These are phyloP conservation scores for Empidonax traillii DNA, from an alignment of 2,113 vertebrate genomes.

Conservation along the genomic window DNA sequence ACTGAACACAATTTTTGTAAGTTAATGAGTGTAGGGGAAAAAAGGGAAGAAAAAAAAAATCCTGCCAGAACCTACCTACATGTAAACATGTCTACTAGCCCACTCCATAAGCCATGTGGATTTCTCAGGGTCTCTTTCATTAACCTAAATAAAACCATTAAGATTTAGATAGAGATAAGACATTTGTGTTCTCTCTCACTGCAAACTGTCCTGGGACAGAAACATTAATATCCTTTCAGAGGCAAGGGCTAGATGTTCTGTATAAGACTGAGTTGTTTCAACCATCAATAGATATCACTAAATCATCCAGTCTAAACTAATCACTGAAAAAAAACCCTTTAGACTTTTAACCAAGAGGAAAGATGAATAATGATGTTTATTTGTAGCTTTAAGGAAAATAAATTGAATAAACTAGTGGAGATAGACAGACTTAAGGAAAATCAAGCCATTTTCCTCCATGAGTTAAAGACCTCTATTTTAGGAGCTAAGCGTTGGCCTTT, in stretches of 20 bases:
- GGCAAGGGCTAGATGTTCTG: neutral
- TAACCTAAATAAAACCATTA: neutral
- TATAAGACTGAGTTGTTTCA: neutral
- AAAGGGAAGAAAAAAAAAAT: neutral
- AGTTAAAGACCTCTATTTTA: neutral
- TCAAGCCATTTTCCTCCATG: rapidly evolving
- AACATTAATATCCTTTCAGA: neutral
- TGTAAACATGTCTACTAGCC: neutral
- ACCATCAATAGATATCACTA: neutral
- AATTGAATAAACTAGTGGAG: neutral
- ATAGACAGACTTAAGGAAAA: neutral
- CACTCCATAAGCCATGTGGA: neutral
- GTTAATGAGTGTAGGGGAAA: neutral
- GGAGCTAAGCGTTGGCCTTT: neutral
- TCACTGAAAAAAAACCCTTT: neutral
- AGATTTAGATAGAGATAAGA: neutral
- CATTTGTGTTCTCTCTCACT: neutral
- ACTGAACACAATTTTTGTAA: slow-evolving; percentile 8
- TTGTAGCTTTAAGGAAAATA: neutral
- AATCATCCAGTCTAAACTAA: neutral
- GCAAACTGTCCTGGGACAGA: neutral
- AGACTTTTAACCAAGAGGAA: neutral
- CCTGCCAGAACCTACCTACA: neutral
- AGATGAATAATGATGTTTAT: neutral
- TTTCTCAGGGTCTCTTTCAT: neutral